These are phyloP conservation scores for Arctocebus calabarensis DNA, from an alignment of 2,797 vertebrate genomes.

Conservation along the genomic window DNA sequence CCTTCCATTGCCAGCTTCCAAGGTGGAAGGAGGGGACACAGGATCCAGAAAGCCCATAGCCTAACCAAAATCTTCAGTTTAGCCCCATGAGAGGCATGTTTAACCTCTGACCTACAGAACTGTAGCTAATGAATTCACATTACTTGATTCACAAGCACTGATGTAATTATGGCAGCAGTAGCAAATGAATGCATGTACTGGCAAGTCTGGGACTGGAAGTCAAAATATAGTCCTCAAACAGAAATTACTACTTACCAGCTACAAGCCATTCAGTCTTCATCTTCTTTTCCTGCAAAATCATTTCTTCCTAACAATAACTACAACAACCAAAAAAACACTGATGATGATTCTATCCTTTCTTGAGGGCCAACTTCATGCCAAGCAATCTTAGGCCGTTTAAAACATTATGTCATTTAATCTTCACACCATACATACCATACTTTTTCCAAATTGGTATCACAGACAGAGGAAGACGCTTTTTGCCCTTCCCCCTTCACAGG, in stretches of 20 bases:
- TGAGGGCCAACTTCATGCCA: background rate
- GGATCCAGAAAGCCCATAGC: background rate
- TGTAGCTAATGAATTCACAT: background rate
- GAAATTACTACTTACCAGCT: background rate
- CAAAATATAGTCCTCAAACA: background rate
- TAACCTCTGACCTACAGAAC: background rate
- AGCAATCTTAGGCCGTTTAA: background rate
- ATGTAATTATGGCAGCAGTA: background rate
- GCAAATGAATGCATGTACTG: background rate
- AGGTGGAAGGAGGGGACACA: accelerated
- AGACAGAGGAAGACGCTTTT: background rate
- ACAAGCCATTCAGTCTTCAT: background rate
- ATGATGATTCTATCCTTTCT: background rate
- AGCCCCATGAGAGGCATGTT: background rate
- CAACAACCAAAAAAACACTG: background rate
- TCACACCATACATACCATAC: background rate
- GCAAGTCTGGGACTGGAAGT: background rate
- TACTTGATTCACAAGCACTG: background rate
- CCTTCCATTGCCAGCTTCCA: background rate
- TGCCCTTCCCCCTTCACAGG: background rate
- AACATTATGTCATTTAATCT: background rate
- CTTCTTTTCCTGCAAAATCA: background rate
- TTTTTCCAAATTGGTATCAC: background rate
- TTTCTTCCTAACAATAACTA: background rate
- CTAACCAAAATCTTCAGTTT: background rate